phyloP scores from a whole-genome alignment of 2,888 invertebrate species.

The Drosophila setosimentum region DNA sequence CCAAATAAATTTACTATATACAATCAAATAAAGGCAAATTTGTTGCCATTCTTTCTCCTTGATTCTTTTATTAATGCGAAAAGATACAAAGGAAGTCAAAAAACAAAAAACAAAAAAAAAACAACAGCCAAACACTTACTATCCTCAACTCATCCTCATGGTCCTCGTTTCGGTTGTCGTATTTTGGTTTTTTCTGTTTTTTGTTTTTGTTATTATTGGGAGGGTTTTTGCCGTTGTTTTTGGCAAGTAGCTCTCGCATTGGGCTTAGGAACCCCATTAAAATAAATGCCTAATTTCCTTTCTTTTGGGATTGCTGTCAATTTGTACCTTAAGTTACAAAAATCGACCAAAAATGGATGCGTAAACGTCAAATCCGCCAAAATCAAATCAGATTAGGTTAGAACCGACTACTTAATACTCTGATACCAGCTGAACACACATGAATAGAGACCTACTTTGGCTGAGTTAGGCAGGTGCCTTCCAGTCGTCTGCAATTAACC shows the following conservation, averaged over 20 bases:
- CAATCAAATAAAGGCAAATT: constrained; percentile 75
- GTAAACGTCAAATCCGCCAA: constrained; percentile 56
- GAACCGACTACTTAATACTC: neutral
- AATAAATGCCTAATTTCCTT: constrained; percentile 76
- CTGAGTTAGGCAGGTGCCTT: neutral
- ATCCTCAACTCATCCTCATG: constrained; percentile 21
- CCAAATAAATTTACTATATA: constrained; percentile 48
- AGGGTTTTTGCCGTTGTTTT: constrained; percentile 28
- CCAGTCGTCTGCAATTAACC: neutral
- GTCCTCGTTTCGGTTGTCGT: constrained; percentile 11
- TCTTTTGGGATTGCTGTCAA: constrained; percentile 59
- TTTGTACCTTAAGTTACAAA: constrained; percentile 66
- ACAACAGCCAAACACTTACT: constrained; percentile 45
- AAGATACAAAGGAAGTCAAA: constrained; percentile 23
- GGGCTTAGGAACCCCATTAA: constrained; percentile 72
- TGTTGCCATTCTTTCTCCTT: constrained; percentile 54
- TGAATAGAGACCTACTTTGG: neutral
- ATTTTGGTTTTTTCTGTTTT: neutral
- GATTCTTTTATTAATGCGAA: constrained; percentile 58
- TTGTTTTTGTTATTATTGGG: constrained; percentile 15
- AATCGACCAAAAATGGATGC: constrained; percentile 62
- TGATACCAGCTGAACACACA: neutral
- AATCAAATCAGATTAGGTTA: neutral
- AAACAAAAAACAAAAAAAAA: neutral
- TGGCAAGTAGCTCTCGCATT: constrained; percentile 22